A percentile compares a stretch with the other conserved stretches of the same genome.
phyloP scores from a whole-genome alignment of 2,888 invertebrate genomes.

The Eupeodes luniger region DNA sequence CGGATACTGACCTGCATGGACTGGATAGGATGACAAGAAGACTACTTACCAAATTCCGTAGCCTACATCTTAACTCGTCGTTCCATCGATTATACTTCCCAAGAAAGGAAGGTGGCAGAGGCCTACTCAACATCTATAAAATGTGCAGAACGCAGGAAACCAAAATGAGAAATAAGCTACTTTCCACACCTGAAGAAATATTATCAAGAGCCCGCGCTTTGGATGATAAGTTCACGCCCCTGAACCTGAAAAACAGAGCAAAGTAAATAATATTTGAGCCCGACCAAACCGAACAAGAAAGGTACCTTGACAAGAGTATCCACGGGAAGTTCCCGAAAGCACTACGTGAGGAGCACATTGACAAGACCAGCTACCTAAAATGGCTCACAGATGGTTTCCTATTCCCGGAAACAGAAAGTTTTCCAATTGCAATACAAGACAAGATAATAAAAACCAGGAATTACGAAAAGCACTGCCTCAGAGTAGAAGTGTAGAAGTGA shows the following conservation, averaged over 20 bases:
- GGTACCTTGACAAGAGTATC: background rate
- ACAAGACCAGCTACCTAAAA: background rate
- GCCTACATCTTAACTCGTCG: slow-evolving; percentile 1
- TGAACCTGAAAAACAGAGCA: too few species aligned
- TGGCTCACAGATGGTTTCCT: background rate
- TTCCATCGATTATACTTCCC: too few species aligned
- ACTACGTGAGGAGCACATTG: background rate
- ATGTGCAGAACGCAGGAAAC: background rate
- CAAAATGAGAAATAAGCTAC: background rate
- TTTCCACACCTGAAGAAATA: background rate
- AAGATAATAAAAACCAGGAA: too few species aligned
- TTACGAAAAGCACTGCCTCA: too few species aligned
- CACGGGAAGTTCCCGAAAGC: background rate
- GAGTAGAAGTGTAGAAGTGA: too few species aligned
- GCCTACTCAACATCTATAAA: background rate
- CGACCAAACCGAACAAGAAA: background rate
- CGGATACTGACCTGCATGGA: too few species aligned
- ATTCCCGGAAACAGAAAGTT: background rate
- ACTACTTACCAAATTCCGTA: too few species aligned
- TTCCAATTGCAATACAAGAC: too few species aligned
- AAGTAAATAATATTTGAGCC: too few species aligned
- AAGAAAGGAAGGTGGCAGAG: slow-evolving; percentile 8
- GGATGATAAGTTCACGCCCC: background rate
- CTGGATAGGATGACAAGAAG: too few species aligned
- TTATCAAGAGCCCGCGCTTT: background rate